Conservation (phyloP, 1,140 invertebrate species). For the Euwallacea fornicatus region DNA sequence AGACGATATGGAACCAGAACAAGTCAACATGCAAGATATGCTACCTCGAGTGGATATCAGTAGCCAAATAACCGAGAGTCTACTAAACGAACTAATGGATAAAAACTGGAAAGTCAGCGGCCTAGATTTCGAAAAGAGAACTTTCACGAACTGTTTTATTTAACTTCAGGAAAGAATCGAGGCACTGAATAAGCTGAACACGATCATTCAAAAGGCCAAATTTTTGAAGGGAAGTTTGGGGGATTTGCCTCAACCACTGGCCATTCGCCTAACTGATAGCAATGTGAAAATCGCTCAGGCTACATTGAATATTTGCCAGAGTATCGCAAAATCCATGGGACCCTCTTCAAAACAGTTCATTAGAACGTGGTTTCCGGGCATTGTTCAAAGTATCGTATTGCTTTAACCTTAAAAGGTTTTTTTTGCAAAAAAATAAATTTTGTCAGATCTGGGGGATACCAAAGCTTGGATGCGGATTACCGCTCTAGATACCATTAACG, state of each 20-base stretch:
- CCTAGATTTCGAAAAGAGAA: not conserved
- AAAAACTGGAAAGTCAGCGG: conserved; percentile 86
- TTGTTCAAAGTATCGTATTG: conserved; percentile 68
- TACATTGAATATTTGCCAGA: conserved; percentile 78
- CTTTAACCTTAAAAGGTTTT: not conserved
- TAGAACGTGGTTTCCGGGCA: conserved; percentile 77
- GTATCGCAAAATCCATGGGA: conserved; percentile 78
- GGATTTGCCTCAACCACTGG: conserved; percentile 77
- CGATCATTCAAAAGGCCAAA: conserved; percentile 74
- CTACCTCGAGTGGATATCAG: conserved; percentile 81
- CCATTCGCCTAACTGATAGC: conserved; percentile 77
- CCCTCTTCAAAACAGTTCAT: conserved; percentile 78
- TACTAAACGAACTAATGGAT: conserved; percentile 82
- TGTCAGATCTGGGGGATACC: conserved; percentile 63
- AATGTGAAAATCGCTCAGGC: conserved; percentile 89
- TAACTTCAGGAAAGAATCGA: conserved; percentile 64
- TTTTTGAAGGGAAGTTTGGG: conserved; percentile 82
- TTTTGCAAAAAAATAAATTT: not conserved
- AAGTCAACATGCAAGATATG: conserved; percentile 65
- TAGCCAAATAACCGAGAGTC: conserved; percentile 77
- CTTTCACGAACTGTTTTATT: not conserved
- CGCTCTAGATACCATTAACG: conserved; percentile 78
- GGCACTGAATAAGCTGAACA: conserved; percentile 75
- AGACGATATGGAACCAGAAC: conserved; percentile 55
- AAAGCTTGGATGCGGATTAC: conserved; percentile 77